Percentiles rank a stretch among this genome's conserved stretches.
These are phyloP conservation scores for Calcarius lapponicus DNA, from an alignment of 2,797 vertebrate genomes.

Conservation along the genomic window DNA sequence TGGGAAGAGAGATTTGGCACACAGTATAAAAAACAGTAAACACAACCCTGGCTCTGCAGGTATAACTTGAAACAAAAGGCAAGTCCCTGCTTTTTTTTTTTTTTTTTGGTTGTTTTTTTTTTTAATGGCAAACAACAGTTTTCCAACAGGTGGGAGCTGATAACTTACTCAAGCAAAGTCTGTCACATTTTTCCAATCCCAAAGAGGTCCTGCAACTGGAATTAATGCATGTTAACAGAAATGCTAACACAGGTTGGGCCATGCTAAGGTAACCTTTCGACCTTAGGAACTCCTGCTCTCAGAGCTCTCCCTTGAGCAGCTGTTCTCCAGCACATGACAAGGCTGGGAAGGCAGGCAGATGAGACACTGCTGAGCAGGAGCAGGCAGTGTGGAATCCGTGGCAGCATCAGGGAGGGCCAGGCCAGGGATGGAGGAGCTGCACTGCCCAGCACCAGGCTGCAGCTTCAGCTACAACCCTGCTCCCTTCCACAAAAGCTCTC, in stretches of 20 bases:
- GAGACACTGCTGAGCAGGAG: not conserved
- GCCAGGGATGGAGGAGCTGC: not conserved
- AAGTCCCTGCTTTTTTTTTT: not conserved
- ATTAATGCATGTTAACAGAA: not conserved
- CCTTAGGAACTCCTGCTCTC: not conserved
- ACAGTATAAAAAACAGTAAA: not conserved
- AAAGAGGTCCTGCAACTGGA: not conserved
- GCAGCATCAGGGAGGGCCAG: not conserved
- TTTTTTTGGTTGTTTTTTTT: too few relatives aligned
- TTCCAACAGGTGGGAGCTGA: not conserved
- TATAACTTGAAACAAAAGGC: not conserved
- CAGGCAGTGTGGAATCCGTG: not conserved
- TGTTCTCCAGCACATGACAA: not conserved
- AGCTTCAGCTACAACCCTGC: not conserved
- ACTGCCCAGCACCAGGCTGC: not conserved
- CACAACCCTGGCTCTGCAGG: not conserved
- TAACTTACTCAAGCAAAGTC: not conserved
- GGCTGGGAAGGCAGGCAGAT: not conserved
- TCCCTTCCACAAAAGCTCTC: not conserved
- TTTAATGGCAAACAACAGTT: not conserved
- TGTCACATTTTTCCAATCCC: not conserved
- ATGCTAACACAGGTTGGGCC: not conserved
- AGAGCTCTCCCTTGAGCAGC: not conserved
- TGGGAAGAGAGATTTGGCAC: not conserved
- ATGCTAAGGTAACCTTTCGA: not conserved